Evolutionary conservation across 1,140 invertebrate genomes (phyloP).

Genomic region (Pygmarrhopalites habei): DNA sequence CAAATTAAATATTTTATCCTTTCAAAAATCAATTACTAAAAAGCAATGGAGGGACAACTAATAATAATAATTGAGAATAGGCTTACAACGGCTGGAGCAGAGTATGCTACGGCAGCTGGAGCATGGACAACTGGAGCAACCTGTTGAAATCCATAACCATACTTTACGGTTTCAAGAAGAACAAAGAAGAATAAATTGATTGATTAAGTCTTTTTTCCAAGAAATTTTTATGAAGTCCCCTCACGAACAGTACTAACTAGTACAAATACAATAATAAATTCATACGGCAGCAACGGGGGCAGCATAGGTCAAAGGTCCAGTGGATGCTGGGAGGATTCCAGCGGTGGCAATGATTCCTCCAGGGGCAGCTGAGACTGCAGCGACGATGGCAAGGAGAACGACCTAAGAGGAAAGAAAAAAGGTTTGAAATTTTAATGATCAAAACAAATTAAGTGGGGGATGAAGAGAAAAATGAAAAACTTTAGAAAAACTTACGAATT

Average conservation of each 20-base stretch:
- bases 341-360: constrained; percentile 5
- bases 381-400: constrained; percentile 22
- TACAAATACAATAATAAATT: too few species aligned
- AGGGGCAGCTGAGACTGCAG: constrained; percentile 17
- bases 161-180: background rate
- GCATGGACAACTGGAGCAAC: constrained; percentile 14
- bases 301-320: constrained; percentile 20
- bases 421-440: background rate
- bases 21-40: too few species aligned
- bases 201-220: constrained; percentile 7
- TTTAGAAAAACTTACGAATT: constrained; percentile 2
- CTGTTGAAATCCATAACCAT: too few species aligned
- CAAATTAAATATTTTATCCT: too few species aligned
- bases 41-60: too few species aligned
- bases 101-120: constrained; percentile 8
- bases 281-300: constrained; percentile 6
- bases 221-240: too few species aligned
- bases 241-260: too few species aligned
- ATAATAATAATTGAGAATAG: too few species aligned
- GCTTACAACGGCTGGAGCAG: constrained; percentile 23
- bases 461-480: background rate
- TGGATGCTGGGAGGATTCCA: constrained; percentile 8
- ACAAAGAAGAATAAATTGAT: background rate
- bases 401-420: background rate
- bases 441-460: background rate